Conservation (phyloP, 2,888 invertebrate species). For the Scaeva pyrastri region DNA sequence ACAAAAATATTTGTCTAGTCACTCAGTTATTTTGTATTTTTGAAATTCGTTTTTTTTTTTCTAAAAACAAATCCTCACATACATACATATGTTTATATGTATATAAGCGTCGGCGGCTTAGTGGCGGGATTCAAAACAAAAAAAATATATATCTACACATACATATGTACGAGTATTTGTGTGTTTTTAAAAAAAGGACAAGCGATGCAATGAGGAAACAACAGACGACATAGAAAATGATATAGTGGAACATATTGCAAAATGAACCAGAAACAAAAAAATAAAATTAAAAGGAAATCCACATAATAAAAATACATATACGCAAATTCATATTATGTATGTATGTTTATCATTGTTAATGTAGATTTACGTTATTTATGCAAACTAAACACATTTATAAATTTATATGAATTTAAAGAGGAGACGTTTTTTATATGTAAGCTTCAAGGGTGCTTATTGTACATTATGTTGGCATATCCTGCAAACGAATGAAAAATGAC, state of each 20-base stretch:
- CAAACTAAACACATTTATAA: neutral
- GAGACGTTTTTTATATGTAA: neutral
- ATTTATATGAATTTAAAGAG: neutral
- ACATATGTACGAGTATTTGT: neutral
- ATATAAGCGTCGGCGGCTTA: conserved; percentile 43
- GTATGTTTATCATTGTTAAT: neutral
- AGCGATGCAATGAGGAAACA: conserved; percentile 21
- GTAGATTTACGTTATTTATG: neutral
- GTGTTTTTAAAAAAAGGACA: neutral
- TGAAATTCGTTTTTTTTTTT: neutral
- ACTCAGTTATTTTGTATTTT: conserved; percentile 13
- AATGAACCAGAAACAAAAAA: conserved; percentile 60
- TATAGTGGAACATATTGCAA: conserved; percentile 53
- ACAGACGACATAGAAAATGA: conserved; percentile 29
- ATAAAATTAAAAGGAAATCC: conserved; percentile 49
- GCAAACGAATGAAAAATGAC: neutral
- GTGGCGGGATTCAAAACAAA: conserved; percentile 30
- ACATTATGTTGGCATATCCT: neutral
- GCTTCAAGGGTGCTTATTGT: neutral
- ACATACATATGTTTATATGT: too few relatives aligned
- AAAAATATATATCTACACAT: neutral
- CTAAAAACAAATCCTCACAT: conserved; percentile 47
- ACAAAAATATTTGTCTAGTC: conserved; percentile 71
- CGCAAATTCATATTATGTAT: neutral
- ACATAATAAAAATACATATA: conserved; percentile 29